Base-by-base conservation (phyloP, 2,113 vertebrate species). In the Lanius collurio region DNA sequence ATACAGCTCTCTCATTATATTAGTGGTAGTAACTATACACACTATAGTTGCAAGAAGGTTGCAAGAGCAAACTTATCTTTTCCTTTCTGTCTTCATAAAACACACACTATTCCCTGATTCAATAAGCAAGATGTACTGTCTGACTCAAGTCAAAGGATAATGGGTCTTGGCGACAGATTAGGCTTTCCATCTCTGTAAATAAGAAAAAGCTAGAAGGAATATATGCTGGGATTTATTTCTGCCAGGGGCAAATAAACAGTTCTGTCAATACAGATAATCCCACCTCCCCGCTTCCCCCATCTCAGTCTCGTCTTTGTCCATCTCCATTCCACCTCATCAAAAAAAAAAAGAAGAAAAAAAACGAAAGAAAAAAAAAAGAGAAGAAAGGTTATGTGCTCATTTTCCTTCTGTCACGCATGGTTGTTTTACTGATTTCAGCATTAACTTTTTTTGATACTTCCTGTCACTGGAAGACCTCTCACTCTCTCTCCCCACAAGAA, bases 231-330 rank as follows among this genome's bases (percentile, higher is more conserved):
- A 94, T 95, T 96, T 90, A 91, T 95, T 97, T 97, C 94, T 94
- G 91, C 91, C 94, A 85, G 93, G 37, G 96, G 80, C 82, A 97
- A 96, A 93, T 96, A 95, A 97, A 80, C 78, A 92, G 28, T 55
- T 93, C 83, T 92, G 92, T 96, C 97, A 97, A 93, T 77, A 89
- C 68, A 95, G 82, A 95, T 96, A 96, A 96, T 97, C 76, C 81
- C 23, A 16, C 79, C 77, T 55, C 73, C 28, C 50, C 0, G 0
- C 31, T 84, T 71, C 26, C 23, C 47, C 31, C 50, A 55, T 42
- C 16, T 69, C 44, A 88, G 23, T 74, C 39, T 87, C 50, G 23
- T 39, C 59, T 88, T 86, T 74, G 55, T 44, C 52, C 55, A 63
- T 14, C n/a, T 65, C 16, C 28, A 39, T 10, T 15, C 4, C 10